phyloP scores from a whole-genome alignment of 2,888 invertebrate species.

The Candidula unifasciata region DNA sequence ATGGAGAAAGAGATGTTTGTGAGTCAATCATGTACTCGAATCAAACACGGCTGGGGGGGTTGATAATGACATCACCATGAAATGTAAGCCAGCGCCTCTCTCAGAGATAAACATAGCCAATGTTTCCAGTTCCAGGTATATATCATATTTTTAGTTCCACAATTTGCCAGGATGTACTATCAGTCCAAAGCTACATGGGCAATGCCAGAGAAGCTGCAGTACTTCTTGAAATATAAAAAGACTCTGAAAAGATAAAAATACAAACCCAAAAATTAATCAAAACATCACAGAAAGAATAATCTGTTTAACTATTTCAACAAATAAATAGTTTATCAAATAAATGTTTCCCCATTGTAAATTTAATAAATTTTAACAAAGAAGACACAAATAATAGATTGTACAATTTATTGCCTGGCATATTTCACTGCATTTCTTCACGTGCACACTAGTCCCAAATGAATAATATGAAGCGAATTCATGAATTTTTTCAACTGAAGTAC shows the following conservation, averaged over 20 bases:
- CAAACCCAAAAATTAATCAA: neutral
- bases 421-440: too few relatives aligned
- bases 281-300: neutral
- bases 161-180: neutral
- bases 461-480: too few relatives aligned
- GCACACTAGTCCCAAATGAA: too few relatives aligned
- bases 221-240: slow-evolving; percentile 67
- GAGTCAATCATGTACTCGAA: slow-evolving; percentile 10
- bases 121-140: neutral
- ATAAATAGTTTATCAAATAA: neutral
- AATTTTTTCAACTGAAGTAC: too few relatives aligned
- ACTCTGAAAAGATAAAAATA: slow-evolving; percentile 59
- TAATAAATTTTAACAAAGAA: too few relatives aligned
- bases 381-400: too few relatives aligned
- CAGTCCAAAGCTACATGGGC: slow-evolving; percentile 57
- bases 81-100: neutral
- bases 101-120: neutral
- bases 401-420: too few relatives aligned
- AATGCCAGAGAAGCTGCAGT: slow-evolving; percentile 61
- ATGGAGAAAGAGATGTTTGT: slow-evolving; percentile 1
- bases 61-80: slow-evolving; percentile 13
- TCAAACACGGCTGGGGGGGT: neutral
- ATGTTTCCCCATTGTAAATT: too few relatives aligned
- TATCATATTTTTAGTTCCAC: neutral
- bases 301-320: neutral